These are phyloP conservation scores for Clarias platycephalus DNA, from an alignment of 2,797 vertebrate species.

Conservation along the genomic window DNA sequence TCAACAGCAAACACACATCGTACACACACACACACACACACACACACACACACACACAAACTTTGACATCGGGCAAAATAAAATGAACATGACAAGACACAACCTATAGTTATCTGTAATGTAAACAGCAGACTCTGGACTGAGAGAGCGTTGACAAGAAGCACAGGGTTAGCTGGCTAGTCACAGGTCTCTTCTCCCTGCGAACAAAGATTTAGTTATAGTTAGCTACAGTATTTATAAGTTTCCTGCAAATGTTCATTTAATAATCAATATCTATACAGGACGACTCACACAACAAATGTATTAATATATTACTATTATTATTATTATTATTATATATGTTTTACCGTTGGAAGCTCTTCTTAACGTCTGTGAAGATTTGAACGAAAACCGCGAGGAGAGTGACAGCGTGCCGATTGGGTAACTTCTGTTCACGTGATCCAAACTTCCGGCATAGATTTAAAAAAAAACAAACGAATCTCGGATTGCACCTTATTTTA, in stretches of 20 bases:
- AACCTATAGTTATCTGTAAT: background rate
- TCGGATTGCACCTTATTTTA: background rate
- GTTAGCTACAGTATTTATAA: background rate
- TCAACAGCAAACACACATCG: too few relatives aligned
- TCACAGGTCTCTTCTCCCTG: background rate
- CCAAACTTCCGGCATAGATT: background rate
- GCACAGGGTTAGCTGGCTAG: background rate
- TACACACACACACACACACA: too few relatives aligned
- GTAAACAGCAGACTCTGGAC: background rate
- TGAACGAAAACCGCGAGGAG: constrained; percentile 70
- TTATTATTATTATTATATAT: too few relatives aligned
- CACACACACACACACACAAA: too few relatives aligned
- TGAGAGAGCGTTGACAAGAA: too few relatives aligned
- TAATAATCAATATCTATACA: background rate
- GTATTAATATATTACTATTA: too few relatives aligned
- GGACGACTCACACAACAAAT: background rate
- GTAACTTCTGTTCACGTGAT: constrained; percentile 48
- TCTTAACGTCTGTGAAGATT: constrained; percentile 56
- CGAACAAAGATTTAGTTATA: background rate
- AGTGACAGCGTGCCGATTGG: constrained; percentile 64
- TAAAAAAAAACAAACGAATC: background rate
- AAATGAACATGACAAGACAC: too few relatives aligned
- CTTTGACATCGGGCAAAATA: too few relatives aligned
- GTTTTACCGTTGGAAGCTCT: background rate
- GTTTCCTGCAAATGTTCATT: background rate